Base-by-base conservation (phyloP, 2,888 invertebrate genomes). In the Acrobasis consociella region DNA sequence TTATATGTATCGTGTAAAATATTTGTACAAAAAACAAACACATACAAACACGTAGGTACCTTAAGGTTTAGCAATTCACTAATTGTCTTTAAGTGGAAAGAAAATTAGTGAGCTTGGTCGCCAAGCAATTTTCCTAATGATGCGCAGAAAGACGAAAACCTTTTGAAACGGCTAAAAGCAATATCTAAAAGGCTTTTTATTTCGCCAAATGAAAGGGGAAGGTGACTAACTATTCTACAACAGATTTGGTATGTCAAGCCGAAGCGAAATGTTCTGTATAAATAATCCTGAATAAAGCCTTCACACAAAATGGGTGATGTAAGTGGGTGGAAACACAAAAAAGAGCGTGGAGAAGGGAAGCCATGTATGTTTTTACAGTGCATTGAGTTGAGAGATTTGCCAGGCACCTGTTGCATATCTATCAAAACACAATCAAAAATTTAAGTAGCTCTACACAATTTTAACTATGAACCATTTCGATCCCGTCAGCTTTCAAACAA, bases 231-330 rank as follows among this genome's bases (percentile, higher is more conserved):
- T 46, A 46, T 46, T 46, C 46, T n/a, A 55, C 60, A 56, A 62
- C 67, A 49, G 53, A 63, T 63, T 67, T 59, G 62, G 65, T 58
- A 37, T 63, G 65, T 67, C 65, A 67, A 64, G 52, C 60, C 52
- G 56, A 60, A 53, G 75, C 79, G 79, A 83, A 85, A 87, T 86
- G 86, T 83, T 86, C 83, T 79, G 80, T 85, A 87, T 87, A 88
- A 88, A 88, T 89, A 89, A 88, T 87, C 84, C 80, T 67, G 83
- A 83, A 87, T 87, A 87, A 87, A 88, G 87, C 83, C 85, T 83
- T 85, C 83, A 85, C 82, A 86, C 85, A 87, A 85, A 86, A 84
- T 79, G 85, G 81, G 82, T 74, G 81, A 85, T 83, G 81, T 83
- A 77, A 85, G 83, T 82, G 81, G 84, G 82, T 80, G 81, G 77